These are phyloP conservation scores for Taenaris catops DNA, from an alignment of 2,888 invertebrate species.

Conservation along the genomic window DNA sequence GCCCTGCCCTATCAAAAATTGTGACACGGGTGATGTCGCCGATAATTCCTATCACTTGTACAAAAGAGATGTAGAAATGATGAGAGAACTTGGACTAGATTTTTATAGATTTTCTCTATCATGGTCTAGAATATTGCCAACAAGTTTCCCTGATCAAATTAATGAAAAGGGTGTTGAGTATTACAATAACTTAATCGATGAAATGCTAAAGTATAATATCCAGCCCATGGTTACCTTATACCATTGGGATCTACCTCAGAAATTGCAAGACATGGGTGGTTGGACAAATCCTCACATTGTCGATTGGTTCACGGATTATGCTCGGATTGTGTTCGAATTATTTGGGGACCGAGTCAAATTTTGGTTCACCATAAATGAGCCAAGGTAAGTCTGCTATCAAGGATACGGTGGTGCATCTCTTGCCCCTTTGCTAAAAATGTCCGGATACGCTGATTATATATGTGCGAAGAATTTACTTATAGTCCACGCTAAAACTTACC, in stretches of 20 bases:
- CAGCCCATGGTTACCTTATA: constrained; percentile 72
- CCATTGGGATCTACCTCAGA: constrained; percentile 63
- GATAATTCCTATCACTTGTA: constrained; percentile 77
- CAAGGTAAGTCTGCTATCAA: constrained; percentile 35
- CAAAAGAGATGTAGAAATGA: constrained; percentile 59
- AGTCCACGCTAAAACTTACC: constrained; percentile 66
- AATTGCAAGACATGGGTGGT: constrained; percentile 67
- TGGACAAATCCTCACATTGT: constrained; percentile 48
- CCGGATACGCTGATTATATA: constrained; percentile 55
- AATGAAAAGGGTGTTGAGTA: constrained; percentile 52
- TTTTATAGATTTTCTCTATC: constrained; percentile 73
- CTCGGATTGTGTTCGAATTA: constrained; percentile 39
- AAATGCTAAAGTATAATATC: constrained; percentile 70
- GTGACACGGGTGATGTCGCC: constrained; percentile 74
- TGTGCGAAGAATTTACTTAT: constrained; percentile 56
- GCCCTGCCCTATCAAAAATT: constrained; percentile 62
- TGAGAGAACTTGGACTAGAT: constrained; percentile 47
- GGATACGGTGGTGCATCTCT: constrained; percentile 49
- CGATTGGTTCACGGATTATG: constrained; percentile 52
- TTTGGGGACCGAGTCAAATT: constrained; percentile 53
- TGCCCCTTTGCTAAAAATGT: constrained; percentile 36
- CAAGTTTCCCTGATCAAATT: constrained; percentile 57
- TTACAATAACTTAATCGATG: constrained; percentile 56
- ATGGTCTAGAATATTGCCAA: constrained; percentile 80
- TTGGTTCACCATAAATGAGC: constrained; percentile 79